phyloP scores from a whole-genome alignment of 1,140 invertebrate genomes.

The Zaprionus africanus region DNA sequence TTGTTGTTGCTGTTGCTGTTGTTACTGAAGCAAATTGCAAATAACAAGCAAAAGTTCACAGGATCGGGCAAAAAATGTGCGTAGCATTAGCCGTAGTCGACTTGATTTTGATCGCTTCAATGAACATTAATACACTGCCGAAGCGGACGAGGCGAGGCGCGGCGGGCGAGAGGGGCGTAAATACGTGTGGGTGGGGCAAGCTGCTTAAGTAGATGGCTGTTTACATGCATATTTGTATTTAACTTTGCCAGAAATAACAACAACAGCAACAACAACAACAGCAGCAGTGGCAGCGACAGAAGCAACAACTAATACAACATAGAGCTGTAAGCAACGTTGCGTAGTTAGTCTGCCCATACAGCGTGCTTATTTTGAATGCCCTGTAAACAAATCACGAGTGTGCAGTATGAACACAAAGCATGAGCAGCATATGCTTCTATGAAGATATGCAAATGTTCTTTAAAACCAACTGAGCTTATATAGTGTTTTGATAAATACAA shows the following conservation, averaged over 20 bases:
- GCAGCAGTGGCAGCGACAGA: no score
- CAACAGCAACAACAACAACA: constrained; percentile 31
- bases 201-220: constrained; percentile 76
- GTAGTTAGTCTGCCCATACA: constrained; percentile 32
- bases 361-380: constrained; percentile 24
- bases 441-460: background rate
- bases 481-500: no score
- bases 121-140: constrained; percentile 77
- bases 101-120: constrained; percentile 83
- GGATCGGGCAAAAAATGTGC: constrained; percentile 75
- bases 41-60: constrained; percentile 78
- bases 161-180: background rate
- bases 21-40: constrained; percentile 72
- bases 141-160: constrained; percentile 3
- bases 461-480: no score
- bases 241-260: constrained; percentile 52
- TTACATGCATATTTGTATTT: constrained; percentile 81
- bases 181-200: constrained; percentile 38
- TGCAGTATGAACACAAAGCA: background rate
- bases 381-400: background rate
- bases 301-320: constrained; percentile 18
- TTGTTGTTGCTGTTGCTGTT: constrained; percentile 43
- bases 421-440: background rate
- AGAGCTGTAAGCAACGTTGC: constrained; percentile 6
- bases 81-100: constrained; percentile 82